phyloP scores from a whole-genome alignment of 2,888 invertebrate genomes.

The Dioctria linearis region DNA sequence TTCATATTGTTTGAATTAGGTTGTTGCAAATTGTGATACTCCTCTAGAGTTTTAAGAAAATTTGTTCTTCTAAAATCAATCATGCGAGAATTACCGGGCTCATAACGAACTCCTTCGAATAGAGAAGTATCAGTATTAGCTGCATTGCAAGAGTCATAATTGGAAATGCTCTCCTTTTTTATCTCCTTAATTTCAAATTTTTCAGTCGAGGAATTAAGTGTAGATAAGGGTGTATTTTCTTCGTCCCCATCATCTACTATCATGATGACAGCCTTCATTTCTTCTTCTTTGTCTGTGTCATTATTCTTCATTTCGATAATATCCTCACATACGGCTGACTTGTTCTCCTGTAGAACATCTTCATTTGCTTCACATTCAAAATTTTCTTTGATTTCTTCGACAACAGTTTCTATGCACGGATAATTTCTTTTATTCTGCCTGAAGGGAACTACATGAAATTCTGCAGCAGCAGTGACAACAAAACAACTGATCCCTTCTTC shows the following conservation, averaged over 20 bases:
- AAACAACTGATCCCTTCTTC: background rate
- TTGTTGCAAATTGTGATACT: conserved; percentile 63
- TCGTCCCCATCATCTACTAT: conserved; percentile 19
- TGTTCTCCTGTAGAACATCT: background rate
- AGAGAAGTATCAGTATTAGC: background rate
- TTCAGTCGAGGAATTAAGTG: conserved; percentile 4
- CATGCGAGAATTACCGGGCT: conserved; percentile 68
- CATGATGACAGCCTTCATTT: conserved; percentile 26
- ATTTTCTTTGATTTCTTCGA: background rate
- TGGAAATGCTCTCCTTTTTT: background rate
- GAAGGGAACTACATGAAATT: background rate
- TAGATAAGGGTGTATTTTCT: conserved; percentile 23
- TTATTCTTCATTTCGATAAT: background rate
- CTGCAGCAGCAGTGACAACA: background rate
- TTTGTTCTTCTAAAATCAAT: conserved; percentile 68
- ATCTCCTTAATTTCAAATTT: background rate
- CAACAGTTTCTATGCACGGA: no score
- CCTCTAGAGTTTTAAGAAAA: conserved; percentile 67
- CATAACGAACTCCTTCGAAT: conserved; percentile 62
- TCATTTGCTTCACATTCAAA: background rate
- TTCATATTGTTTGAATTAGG: conserved; percentile 62
- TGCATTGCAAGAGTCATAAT: background rate
- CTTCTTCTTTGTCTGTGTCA: background rate
- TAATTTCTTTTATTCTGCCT: no score
- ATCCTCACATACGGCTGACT: background rate